Evolutionary conservation across 2,888 invertebrate genomes (phyloP), one percentile per base, ranked within the genome.

Genomic region (Agrotis segetum): DNA sequence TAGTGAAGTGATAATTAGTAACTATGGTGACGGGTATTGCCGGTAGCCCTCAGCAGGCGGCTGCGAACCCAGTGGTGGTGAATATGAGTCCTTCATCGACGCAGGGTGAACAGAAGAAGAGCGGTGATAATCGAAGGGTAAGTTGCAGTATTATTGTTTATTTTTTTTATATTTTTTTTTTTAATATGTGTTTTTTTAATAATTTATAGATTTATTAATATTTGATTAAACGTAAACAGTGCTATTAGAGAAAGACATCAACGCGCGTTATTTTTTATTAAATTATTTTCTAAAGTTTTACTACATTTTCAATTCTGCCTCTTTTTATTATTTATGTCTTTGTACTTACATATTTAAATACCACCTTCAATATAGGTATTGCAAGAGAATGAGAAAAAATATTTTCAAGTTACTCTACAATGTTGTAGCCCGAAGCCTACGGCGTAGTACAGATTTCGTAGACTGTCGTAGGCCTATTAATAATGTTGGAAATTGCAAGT

Each of bases 1-100:
- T 50, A 62, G 79, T 83, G 81, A 81, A 88, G 90, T 88, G 80
- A 29, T 77, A 59, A 70, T 82, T 74, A 85, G 85, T 82, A 83
- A 87, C 86, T 88, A 95, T 96, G 96, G 96, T 96, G 92, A 96
- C 95, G 75, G 95, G 95, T 81, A 90, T 93, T 68, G 89, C 92
- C 58, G 92, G 92, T 71, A 90, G 88, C 84, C 92, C 90, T 65
- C 93, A 92, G 85, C 91, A 90, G 89, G 89, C 91, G 81, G 88
- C 84, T 63, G 82, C 91, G 19, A 91, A 89, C 85, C 85, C 91
- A 40, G 89, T 85, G 67, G 83, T 86, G 77, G 83, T 75, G 67
- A 93, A 88, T 79, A 93, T 93, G 93, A 89, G 85, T 71, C 85
- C 92, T 64, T 87, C 93, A 62, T 88, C 86, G 46, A 59, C 77